These are phyloP conservation scores for Daphoenositta chrysoptera DNA, from an alignment of 2,113 vertebrate species.

Conservation along the genomic window DNA sequence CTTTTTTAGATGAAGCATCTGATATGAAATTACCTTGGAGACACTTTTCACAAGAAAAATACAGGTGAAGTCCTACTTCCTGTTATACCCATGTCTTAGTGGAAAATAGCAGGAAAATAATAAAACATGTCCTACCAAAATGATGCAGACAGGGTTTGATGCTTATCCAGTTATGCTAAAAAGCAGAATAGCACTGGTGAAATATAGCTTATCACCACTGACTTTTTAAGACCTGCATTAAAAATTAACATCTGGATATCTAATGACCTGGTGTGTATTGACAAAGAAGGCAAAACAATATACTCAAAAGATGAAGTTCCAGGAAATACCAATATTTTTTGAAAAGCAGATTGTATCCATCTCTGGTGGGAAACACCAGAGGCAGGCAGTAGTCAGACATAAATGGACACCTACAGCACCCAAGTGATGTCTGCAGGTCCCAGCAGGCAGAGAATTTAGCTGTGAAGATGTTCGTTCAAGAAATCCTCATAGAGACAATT, in stretches of 20 bases:
- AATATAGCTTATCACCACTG: not conserved
- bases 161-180: not conserved
- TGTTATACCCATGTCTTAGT: not conserved
- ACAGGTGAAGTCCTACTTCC: not conserved
- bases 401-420: not conserved
- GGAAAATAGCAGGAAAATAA: not conserved
- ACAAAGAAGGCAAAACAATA: not conserved
- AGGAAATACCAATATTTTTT: not conserved
- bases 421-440: not conserved
- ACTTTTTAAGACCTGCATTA: not conserved
- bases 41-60: not conserved
- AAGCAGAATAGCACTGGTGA: not conserved
- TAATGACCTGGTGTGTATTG: not conserved
- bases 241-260: not conserved
- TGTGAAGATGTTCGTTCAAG: not conserved
- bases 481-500: not conserved
- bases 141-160: not conserved
- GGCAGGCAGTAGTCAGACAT: not conserved
- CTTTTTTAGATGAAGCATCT: not conserved
- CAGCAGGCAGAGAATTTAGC: not conserved
- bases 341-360: not conserved
- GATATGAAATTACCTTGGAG: not conserved
- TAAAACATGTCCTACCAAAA: not conserved
- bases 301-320: not conserved
- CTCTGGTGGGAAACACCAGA: not conserved